Evolutionary conservation across 1,140 invertebrate genomes (phyloP), one percentile per base, ranked within the genome.

Genomic region (Plutomurus gul): DNA sequence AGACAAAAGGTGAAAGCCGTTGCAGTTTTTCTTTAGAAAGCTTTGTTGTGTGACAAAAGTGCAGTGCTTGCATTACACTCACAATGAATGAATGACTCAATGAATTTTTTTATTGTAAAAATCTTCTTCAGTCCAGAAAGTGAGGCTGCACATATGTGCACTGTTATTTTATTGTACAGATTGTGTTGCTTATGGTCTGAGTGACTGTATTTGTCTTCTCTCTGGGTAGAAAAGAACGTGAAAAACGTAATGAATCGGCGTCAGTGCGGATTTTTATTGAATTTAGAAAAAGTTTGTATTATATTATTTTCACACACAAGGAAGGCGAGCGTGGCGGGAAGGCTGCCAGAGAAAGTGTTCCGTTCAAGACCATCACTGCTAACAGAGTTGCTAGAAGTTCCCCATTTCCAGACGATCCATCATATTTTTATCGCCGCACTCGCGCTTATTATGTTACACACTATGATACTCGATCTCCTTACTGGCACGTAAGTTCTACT

Each of bases 351-450:
- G 25, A 92, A 92, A 85, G 89, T 91, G 73, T 96, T 94, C 85
- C 84, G 89, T 6, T 83, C 87, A 13, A 87, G 94, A 74, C 90
- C 92, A 84, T 95, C 94, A 0, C 86, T 92, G 18, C 87, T 95
- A 77, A 96, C 93, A 1, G 92, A 93, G 36, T 87, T 96, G 33
- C 90, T 94, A 82, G 89, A 94, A 85, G 91, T 93, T 75, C 90
- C 91, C 76, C 94, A 96, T 86, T 92, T 96, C 78, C 88, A 89
- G 84, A 93, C 93, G 0, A 92, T 96, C 75, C 93, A 94, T 85
- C 92, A 96, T 86, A 92, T 96, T 71, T 95, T 95, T 86, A 88
- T 92, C n/a, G 91, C 92, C 47, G 92, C 93, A 81, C 88, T 96
- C 25, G 88, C 95, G 49, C 88, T 95, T 51, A 88, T 95, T 75